phyloP scores from a whole-genome alignment of 1,140 invertebrate genomes.

The Dendrolimus punctatus region DNA sequence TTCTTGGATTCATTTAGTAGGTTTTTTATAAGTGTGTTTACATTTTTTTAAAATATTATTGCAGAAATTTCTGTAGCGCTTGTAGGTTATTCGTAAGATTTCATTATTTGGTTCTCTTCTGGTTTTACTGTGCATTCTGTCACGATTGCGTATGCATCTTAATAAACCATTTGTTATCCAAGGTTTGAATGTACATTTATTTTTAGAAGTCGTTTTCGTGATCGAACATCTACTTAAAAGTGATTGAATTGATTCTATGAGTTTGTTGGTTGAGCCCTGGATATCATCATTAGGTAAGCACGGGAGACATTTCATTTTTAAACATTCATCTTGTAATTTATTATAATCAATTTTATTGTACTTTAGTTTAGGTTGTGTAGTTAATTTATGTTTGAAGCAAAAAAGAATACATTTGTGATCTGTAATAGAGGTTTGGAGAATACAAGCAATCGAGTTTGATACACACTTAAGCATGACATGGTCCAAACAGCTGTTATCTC shows the following conservation, averaged over 20 bases:
- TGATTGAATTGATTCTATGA: constrained; percentile 1
- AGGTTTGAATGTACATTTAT: constrained; percentile 12
- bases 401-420: constrained; percentile 5
- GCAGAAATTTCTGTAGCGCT: constrained; percentile 1
- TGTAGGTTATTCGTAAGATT: constrained; percentile 8
- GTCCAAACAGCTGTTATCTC: constrained; percentile 6
- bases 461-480: constrained; percentile 7
- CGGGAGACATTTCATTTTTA: neutral
- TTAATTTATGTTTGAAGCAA: no score
- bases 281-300: neutral
- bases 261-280: neutral
- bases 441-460: neutral
- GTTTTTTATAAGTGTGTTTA: neutral
- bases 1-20: neutral
- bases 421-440: constrained; percentile 1
- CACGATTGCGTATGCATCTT: constrained; percentile 9
- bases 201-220: constrained; percentile 2
- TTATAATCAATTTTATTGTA: neutral
- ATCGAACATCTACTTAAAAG: neutral
- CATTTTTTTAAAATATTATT: neutral
- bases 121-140: constrained; percentile 14
- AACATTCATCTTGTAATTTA: neutral
- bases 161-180: constrained; percentile 15
- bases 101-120: constrained; percentile 10
- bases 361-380: neutral